Evolutionary conservation across 2,888 invertebrate species (phyloP).

Genomic region (Acanthopleura granulata): DNA sequence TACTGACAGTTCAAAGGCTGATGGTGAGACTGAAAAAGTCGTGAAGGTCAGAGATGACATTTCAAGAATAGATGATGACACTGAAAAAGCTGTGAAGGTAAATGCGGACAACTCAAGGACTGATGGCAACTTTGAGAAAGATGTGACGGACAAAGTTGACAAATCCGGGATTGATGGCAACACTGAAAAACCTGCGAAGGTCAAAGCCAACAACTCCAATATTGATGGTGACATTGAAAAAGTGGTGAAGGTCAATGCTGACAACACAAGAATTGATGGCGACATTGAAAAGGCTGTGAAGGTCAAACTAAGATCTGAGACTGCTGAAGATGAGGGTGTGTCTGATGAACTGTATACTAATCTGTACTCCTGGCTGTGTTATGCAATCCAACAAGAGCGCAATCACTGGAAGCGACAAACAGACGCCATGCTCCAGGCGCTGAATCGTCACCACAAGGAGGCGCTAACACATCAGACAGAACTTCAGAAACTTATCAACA

Average conservation of each 20-base stretch:
- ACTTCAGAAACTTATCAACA: slow-evolving; percentile 43
- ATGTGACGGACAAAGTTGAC: too few species aligned
- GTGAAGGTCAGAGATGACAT: not conserved
- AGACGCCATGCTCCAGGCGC: slow-evolving; percentile 47
- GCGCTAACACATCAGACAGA: slow-evolving; percentile 38
- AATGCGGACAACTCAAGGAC: too few species aligned
- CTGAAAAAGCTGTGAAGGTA: not conserved
- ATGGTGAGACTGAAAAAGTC: too few species aligned
- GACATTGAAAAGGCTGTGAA: slow-evolving; percentile 25
- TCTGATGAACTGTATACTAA: not conserved
- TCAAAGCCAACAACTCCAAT: not conserved
- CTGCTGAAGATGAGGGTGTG: not conserved
- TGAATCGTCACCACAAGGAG: slow-evolving; percentile 48
- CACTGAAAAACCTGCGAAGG: not conserved
- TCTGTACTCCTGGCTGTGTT: not conserved
- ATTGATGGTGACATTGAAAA: not conserved
- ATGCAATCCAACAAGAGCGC: slow-evolving; percentile 47
- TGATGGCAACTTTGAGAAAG: too few species aligned
- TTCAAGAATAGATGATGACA: not conserved
- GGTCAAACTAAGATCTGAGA: not conserved
- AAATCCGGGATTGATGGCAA: too few species aligned
- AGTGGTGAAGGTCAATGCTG: not conserved
- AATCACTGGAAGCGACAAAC: slow-evolving; percentile 54
- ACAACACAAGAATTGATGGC: slow-evolving; percentile 27
- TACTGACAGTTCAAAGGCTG: too few species aligned